phyloP scores from a whole-genome alignment of 2,888 invertebrate species.

The Epirrhoe tristata region DNA sequence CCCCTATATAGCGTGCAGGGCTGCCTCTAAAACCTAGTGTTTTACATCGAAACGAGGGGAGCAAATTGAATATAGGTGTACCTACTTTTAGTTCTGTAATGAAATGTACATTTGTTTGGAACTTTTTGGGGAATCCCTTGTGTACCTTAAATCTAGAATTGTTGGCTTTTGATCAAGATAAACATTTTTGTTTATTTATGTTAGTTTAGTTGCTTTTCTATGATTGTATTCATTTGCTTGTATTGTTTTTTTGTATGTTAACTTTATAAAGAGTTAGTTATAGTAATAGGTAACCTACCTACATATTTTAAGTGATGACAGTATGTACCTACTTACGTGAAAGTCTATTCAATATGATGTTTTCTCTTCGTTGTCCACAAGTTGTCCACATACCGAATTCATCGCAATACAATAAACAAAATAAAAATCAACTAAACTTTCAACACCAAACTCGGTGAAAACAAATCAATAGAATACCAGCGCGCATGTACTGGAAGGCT shows the following conservation, averaged over 20 bases:
- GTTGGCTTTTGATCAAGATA: background rate
- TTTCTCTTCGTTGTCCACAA: too few species aligned
- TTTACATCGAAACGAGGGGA: constrained; percentile 30
- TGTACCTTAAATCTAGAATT: background rate
- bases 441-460: constrained; percentile 18
- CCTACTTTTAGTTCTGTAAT: constrained; percentile 8
- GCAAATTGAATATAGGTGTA: constrained; percentile 5
- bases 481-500: constrained; percentile 44
- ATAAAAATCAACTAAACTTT: too few species aligned
- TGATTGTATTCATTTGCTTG: background rate
- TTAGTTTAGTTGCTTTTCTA: too few species aligned
- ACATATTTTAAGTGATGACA: too few species aligned
- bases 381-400: too few species aligned
- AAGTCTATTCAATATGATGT: too few species aligned
- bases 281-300: too few species aligned
- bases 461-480: constrained; percentile 41
- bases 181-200: too few species aligned
- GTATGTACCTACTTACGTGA: too few species aligned
- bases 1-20: constrained; percentile 58
- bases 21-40: constrained; percentile 49
- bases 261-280: background rate
- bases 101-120: constrained; percentile 11
- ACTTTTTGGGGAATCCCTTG: background rate
- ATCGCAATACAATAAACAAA: too few species aligned
- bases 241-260: background rate